phyloP scores from a whole-genome alignment of 2,113 vertebrate genomes.

The Cariama cristata region DNA sequence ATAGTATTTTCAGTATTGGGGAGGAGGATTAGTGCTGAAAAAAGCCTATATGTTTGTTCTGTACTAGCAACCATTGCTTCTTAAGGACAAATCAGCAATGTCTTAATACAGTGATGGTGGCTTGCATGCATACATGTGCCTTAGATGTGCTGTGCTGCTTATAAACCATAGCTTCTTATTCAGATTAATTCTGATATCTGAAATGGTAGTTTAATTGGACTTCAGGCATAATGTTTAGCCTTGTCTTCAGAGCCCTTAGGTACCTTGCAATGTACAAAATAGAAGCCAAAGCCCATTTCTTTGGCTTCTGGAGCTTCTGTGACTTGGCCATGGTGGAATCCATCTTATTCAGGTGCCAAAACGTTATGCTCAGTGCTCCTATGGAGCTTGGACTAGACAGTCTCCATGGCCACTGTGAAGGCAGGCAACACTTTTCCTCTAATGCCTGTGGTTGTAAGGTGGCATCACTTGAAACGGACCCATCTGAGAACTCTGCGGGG shows the following conservation, averaged over 20 bases:
- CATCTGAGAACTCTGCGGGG: slow-evolving; percentile 46
- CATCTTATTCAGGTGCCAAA: slow-evolving; percentile 53
- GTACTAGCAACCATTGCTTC: slow-evolving; percentile 69
- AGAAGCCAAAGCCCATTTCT: neutral
- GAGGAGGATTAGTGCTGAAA: slow-evolving; percentile 70
- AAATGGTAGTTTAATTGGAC: slow-evolving; percentile 64
- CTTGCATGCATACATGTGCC: slow-evolving; percentile 79
- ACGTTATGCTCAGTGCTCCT: slow-evolving; percentile 67
- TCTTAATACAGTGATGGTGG: slow-evolving; percentile 72
- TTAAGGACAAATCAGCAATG: slow-evolving; percentile 41
- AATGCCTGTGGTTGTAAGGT: slow-evolving; percentile 2
- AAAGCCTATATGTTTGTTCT: slow-evolving; percentile 62
- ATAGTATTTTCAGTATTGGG: slow-evolving; percentile 69
- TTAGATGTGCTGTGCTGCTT: slow-evolving; percentile 81
- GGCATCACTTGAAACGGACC: slow-evolving; percentile 31
- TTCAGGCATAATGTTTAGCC: slow-evolving; percentile 72
- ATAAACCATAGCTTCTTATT: slow-evolving; percentile 71
- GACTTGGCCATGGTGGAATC: slow-evolving; percentile 44
- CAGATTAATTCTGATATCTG: slow-evolving; percentile 65
- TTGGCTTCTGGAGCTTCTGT: slow-evolving; percentile 23
- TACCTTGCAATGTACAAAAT: neutral
- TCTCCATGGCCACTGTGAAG: slow-evolving; percentile 55
- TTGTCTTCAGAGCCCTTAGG: slow-evolving; percentile 64
- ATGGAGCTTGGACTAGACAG: slow-evolving; percentile 60
- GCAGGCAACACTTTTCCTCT: neutral